Evolutionary conservation across 1,140 invertebrate species (phyloP), one percentile per base, ranked within the genome.

Genomic region (Sesamia nonagrioides): DNA sequence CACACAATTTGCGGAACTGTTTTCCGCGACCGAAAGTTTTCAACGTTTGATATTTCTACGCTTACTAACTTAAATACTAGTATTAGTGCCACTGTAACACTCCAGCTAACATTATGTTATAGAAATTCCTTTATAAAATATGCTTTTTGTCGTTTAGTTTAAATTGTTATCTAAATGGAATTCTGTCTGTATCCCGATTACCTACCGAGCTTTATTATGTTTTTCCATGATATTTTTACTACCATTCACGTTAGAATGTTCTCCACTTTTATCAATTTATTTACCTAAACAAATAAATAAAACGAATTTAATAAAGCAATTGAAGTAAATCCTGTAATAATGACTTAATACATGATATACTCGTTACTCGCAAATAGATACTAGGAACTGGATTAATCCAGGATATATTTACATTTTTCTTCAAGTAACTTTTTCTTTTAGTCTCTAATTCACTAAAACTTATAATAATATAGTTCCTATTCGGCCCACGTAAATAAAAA

Each of bases 1-100:
- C 87, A 81, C 88, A 82, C 87, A 89, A 89, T 91, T 91, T 89
- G 86, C 82, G 84, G 66, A 78, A 79, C 81, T 83, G 80, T 80
- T 87, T 86, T 82, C 69, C 79, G 80, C 79, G 73, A 86, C 84
- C 80, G 21, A 89, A 89, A 91, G 82, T 91, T 89, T 85, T 69
- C 79, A 83, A 85, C 85, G 79, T 89, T 86, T 88, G 85, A 83
- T 88, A 88, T 88, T 89, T 86, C 84, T 86, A 77, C 77, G 74
- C 48, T 71, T 66, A 63, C 61, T 78, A 71, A 71, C 68, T 71
- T 71, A 71, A 71, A 71, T 71, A 71, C 68, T 48, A 71, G 68
- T 71, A 54, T 71, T 71, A 71, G 68, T 54, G 68, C 50, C 37
- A 35, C n/a, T 21, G 61, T 63, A 42, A 63, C 33, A 52, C 48